Base-by-base conservation (phyloP, 2,797 vertebrate species). In the Kryptopterus vitreolus region DNA sequence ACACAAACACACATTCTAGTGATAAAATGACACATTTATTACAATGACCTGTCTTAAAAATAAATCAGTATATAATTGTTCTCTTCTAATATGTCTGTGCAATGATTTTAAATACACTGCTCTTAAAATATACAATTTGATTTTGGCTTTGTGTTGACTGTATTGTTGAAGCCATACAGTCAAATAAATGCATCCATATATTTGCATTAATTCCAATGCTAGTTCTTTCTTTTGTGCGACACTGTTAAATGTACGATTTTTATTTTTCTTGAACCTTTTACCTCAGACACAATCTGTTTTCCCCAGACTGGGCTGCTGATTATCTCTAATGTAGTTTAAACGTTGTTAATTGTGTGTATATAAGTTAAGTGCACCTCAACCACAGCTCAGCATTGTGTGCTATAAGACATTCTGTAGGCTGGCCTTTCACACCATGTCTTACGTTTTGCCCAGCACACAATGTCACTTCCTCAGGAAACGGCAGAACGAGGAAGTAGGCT, bases 391-490 rank as follows among this genome's bases (percentile, higher is more conserved):
- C 10, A 7, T 31, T 59, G 43, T 4, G 4, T 50, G 15, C 20
- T 69, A n/a, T 50, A 63, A 3, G 0, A 48, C 48, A 70, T 75
- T 22, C 72, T 29, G 24, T 63, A 43, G 29, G 0, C 6, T 11
- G 55, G 29, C 50, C 31, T n/a, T 33, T 63, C 24, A 20, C 38
- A 35, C 55, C 90, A 87, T 78, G 84, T 89, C 89, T 87, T 87
- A 87, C 43, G 29, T 53, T 43, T 20, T 10, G 20, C 22, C 15
- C 43, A 50, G 13, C 48, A 55, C 22, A 68, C 76, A 55, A 8
- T 68, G 3, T 85, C 89, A 91, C 87, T 91, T 94, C 92, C 93
- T 93, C 87, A 92, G 92, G 92, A 94, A 94, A 90, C 82, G 46
- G 46, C 38, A 58, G 79, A 65, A 43, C 70, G 79, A 66, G 84